These are phyloP conservation scores for Venturia canescens DNA, from an alignment of 1,140 invertebrate genomes.

Conservation along the genomic window DNA sequence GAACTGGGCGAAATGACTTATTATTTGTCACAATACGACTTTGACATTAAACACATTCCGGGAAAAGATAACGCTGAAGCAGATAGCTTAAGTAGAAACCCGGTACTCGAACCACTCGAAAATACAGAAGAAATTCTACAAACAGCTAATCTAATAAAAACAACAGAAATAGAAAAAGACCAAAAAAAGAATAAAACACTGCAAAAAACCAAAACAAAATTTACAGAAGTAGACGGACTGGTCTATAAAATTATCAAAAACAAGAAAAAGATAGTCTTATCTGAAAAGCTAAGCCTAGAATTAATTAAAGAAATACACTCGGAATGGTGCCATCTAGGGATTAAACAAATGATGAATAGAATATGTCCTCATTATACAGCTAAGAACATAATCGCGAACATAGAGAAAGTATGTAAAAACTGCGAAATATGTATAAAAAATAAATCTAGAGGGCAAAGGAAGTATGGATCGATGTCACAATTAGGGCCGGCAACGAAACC, in stretches of 20 bases:
- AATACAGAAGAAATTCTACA: no score
- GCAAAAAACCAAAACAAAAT: constrained; percentile 42
- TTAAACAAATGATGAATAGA: constrained; percentile 56
- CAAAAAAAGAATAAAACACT: constrained; percentile 51
- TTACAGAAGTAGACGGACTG: constrained; percentile 35
- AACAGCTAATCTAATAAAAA: no score
- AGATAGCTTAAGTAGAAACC: no score
- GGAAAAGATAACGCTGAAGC: no score
- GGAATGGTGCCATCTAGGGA: constrained; percentile 54
- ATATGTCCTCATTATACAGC: constrained; percentile 56
- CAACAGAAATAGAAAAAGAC: no score
- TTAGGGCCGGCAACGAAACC: constrained; percentile 65
- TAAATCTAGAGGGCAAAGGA: constrained; percentile 62
- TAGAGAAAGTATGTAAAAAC: constrained; percentile 60
- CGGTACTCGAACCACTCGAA: no score
- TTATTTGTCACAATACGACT: no score
- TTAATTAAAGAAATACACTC: constrained; percentile 58
- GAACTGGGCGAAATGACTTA: no score
- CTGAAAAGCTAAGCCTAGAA: constrained; percentile 54
- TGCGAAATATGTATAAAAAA: no score
- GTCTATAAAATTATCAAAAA: constrained; percentile 58
- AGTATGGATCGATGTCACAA: constrained; percentile 63
- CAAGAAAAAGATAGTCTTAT: constrained; percentile 55
- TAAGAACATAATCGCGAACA: constrained; percentile 52
- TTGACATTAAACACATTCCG: no score